A percentile compares a stretch with the other conserved stretches of the same genome.
Conservation (phyloP, 2,113 vertebrate species). For the Ardeotis arabs region DNA sequence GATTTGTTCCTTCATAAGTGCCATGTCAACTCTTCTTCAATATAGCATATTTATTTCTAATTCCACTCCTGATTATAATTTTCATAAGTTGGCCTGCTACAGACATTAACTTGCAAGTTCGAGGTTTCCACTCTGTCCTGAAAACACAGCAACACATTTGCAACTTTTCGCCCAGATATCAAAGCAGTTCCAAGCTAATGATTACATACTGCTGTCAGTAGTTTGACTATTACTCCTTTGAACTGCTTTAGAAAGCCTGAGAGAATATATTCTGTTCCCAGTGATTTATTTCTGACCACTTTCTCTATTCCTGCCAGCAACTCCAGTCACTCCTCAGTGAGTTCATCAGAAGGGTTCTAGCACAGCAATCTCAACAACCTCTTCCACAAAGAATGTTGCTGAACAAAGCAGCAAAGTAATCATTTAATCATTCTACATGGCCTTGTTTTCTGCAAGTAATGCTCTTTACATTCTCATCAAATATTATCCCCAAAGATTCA, state of each 20-base stretch:
- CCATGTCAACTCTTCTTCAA: neutral
- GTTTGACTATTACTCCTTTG: neutral
- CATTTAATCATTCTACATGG: neutral
- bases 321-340: neutral
- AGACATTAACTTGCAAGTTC: neutral
- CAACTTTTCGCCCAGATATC: neutral
- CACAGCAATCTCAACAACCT: neutral
- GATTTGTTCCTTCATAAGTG: neutral
- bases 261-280: neutral
- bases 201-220: neutral
- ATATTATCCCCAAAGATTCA: neutral
- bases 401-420: neutral
- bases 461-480: neutral
- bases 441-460: constrained; percentile 1
- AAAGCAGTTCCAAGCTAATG: neutral
- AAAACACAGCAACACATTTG: neutral
- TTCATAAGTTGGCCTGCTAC: neutral
- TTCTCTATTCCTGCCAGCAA: neutral
- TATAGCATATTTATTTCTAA: neutral
- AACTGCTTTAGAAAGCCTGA: neutral
- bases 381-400: neutral
- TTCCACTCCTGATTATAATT: neutral
- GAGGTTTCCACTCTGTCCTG: neutral
- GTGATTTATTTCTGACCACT: neutral
- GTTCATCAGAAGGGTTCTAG: neutral